Evolutionary conservation across 2,113 vertebrate species (phyloP), one percentile per base, ranked within the genome.

Genomic region (Cavia aperea): DNA sequence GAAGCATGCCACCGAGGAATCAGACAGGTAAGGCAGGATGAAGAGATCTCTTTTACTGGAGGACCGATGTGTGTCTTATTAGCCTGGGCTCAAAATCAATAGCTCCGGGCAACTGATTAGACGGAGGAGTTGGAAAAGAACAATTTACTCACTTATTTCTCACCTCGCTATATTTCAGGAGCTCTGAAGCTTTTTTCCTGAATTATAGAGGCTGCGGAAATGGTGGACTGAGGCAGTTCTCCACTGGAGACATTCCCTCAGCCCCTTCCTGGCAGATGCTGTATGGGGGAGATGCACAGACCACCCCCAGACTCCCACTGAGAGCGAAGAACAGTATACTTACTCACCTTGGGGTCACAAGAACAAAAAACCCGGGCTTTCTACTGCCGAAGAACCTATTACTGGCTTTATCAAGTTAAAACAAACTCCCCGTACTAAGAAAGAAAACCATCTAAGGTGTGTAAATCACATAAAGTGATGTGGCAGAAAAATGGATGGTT

Each of bases 381-480:
- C 70, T 83, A 78, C 19, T 73, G 66, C 4, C 33, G 72, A 62
- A 87, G 24, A 86, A 29, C 2, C 39, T 58, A 89, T 46, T 89
- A 85, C 7, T 86, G 60, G 63, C 58, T 78, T 90, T 8, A 56
- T 33, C 62, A 95, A 43, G 63, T 62, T 83, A 92, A 90, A 91
- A 88, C 18, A 94, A 81, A 90, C 7, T 70, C 88, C 33, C 19
- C 75, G 81, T 23, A 72, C 56, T 85, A 89, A 77, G 36, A 85
- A 60, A 68, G 70, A 82, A 63, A 88, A 89, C 86, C 60, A 10
- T 19, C 33, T 56, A 78, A 87, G 23, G 75, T 51, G 91, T 79
- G 51, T 66, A 94, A 65, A 83, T 12, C 72, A 90, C 72, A 43
- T 51, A 54, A 79, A 90, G 36, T 51, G 21, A 81, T 33, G 0